Base-by-base conservation (phyloP, 2,888 invertebrate genomes). In the Stenoptilia bipunctidactyla region DNA sequence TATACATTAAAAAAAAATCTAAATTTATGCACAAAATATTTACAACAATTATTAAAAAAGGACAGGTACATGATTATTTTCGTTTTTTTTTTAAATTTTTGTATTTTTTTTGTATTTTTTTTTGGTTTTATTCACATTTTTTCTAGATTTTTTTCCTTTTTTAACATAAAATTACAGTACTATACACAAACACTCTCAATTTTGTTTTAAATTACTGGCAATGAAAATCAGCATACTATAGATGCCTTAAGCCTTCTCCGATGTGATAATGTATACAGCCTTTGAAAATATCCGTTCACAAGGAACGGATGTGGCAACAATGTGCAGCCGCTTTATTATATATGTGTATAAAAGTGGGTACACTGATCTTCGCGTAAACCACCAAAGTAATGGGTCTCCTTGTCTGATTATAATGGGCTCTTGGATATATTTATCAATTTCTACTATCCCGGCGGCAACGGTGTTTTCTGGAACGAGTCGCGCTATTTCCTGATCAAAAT, bases 401-500 rank as follows among this genome's bases (percentile, higher is more conserved):
- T 6, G 15, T 5, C 36, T 5, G 5, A 9, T 14, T 15, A 36
- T n/a, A 2, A 36, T 15, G n/a, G 37, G 37, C 13, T 37, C 25
- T 12, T 37, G 37, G 1, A 37, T 25, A 20, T 37, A 37, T 20
- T 25, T 25, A 12, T 20, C 37, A 6, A 37, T 12, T 12, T 37
- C 37, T 13, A 37, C 37, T 3, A 37, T 41, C 27, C 38, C 36
- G 15, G 38, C 30, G 27, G 38, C 41, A 27, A 15, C 35, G 5
- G 34, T 1, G 14, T 39, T 39, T 12, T 20, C 34, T 3, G 39
- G 34, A 6, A n/a, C 13, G 5, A 34, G 13, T 13, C 2, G n/a
- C 4, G 39, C 34, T 1, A 39, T 13, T 20, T 39, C 39, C n/a
- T 13, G 2, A 14, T 39, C 39, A 14, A 39, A 39, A 1, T 39